A percentile compares a stretch with the other conserved stretches of the same genome.
phyloP scores from a whole-genome alignment of 2,113 vertebrate species.

The Nipponia nippon region DNA sequence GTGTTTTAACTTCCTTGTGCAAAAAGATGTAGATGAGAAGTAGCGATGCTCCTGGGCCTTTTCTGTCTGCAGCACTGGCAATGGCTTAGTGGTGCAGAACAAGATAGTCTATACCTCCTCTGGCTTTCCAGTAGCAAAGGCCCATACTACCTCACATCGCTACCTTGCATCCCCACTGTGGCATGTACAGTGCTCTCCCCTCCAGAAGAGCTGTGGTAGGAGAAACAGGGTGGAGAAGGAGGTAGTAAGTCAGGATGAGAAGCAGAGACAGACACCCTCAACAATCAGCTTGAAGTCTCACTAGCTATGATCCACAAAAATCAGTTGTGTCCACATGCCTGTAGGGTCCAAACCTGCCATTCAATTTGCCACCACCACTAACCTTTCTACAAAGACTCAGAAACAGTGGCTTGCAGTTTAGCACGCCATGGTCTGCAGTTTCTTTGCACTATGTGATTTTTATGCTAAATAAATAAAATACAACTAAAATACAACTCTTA shows the following conservation, averaged over 20 bases:
- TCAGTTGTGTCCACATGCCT: neutral
- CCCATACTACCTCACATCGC: rapidly evolving
- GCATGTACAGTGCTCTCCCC: neutral
- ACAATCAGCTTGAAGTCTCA: neutral
- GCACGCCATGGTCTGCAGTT: rapidly evolving
- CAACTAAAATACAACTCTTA: neutral
- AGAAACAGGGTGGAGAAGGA: neutral
- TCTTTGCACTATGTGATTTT: neutral
- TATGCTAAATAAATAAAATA: too few relatives aligned
- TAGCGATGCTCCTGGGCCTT: neutral
- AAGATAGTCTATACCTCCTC: neutral
- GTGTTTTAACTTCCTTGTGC: neutral
- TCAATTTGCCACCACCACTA: neutral
- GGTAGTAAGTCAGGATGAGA: neutral
- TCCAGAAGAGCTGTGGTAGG: neutral
- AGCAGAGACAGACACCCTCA: neutral
- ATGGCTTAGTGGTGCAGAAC: neutral
- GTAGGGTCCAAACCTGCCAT: neutral
- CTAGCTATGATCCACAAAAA: neutral
- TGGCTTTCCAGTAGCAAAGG: neutral
- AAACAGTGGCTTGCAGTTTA: neutral
- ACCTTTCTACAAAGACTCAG: neutral
- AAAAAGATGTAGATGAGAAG: neutral
- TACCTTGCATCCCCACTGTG: neutral
- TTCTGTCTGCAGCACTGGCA: neutral